Evolutionary conservation across 2,113 vertebrate species (phyloP).

Genomic region (Heterocephalus glaber): DNA sequence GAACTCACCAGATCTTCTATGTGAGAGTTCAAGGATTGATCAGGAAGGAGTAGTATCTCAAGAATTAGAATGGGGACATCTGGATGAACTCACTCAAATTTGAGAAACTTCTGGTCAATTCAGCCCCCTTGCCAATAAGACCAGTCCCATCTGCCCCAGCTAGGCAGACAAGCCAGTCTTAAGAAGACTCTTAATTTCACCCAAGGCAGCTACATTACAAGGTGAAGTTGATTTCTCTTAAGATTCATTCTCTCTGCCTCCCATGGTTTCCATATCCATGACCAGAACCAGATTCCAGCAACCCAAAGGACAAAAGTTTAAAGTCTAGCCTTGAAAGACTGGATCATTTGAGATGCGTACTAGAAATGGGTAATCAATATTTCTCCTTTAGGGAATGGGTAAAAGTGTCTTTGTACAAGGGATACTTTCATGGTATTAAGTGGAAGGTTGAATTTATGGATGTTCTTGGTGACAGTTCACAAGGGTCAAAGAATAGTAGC

Average conservation of each 20-base stretch:
- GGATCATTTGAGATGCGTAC: neutral
- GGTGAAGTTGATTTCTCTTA: neutral
- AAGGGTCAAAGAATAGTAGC: neutral
- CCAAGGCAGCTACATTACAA: neutral
- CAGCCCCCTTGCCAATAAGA: neutral
- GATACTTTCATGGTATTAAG: neutral
- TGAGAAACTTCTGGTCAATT: neutral
- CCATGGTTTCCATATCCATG: neutral
- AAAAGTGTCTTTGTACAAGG: neutral
- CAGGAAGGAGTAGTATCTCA: neutral
- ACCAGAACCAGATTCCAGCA: neutral
- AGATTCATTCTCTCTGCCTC: neutral
- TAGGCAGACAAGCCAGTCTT: neutral
- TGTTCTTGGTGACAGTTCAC: neutral
- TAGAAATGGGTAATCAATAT: neutral
- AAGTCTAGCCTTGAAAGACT: neutral
- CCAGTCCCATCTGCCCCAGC: neutral
- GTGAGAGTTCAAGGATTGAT: neutral
- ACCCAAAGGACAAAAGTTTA: neutral
- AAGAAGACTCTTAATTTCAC: neutral
- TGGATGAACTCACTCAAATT: neutral
- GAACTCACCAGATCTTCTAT: neutral
- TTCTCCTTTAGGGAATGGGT: neutral
- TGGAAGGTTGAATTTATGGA: neutral
- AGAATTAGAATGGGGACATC: neutral